Percentiles rank a stretch among this genome's conserved stretches.
Evolutionary conservation across 2,888 invertebrate genomes (phyloP).

Genomic region (Camptogramma bilineatum): DNA sequence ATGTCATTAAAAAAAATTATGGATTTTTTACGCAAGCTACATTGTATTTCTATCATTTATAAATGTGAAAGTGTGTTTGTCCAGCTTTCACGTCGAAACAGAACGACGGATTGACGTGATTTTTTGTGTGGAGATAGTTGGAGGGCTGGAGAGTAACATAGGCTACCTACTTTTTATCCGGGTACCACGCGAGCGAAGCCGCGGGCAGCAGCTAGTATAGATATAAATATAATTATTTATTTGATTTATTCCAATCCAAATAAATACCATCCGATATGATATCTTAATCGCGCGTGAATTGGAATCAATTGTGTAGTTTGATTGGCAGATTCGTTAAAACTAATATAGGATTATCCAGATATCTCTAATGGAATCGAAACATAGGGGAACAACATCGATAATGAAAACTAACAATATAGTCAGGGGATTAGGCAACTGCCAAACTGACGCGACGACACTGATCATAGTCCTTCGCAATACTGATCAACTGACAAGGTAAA

Average conservation of each 20-base stretch:
- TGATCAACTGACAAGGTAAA: no score
- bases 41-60: no score
- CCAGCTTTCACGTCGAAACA: no score
- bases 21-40: no score
- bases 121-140: no score
- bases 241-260: constrained; percentile 20
- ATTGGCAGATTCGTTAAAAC: constrained; percentile 77
- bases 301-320: constrained; percentile 48
- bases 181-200: no score
- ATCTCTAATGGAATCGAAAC: constrained; percentile 76
- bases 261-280: constrained; percentile 11
- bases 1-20: no score
- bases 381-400: constrained; percentile 53
- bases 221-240: not conserved
- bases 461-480: no score
- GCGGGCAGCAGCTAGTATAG: not conserved
- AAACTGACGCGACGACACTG: not conserved
- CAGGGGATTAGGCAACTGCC: constrained; percentile 13
- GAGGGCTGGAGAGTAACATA: no score
- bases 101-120: no score
- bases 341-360: constrained; percentile 72
- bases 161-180: no score
- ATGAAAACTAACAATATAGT: constrained; percentile 37
- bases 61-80: no score
- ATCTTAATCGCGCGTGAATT: constrained; percentile 27